Evolutionary conservation across 2,888 invertebrate species (phyloP).

Genomic region (Bimastos eiseni): DNA sequence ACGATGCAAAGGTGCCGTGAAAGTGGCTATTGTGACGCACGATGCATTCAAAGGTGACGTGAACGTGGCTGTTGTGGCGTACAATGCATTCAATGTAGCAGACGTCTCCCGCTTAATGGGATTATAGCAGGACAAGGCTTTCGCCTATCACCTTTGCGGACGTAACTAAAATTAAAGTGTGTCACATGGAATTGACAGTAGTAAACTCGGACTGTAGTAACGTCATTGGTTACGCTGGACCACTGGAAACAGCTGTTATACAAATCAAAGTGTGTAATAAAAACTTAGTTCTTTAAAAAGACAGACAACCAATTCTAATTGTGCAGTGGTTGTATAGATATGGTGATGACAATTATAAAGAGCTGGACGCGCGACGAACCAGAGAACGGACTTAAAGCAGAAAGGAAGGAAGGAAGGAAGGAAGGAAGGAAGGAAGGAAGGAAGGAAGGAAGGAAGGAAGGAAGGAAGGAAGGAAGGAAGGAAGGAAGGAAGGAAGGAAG

Average conservation of each 20-base stretch:
- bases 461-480: background rate
- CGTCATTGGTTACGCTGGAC: background rate
- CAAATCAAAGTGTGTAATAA: background rate
- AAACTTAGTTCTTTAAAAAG: background rate
- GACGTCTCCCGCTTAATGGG: background rate
- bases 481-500: background rate
- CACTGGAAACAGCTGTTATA: background rate
- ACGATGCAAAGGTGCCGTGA: too few relatives aligned
- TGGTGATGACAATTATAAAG: too few relatives aligned
- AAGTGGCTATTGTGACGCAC: too few relatives aligned
- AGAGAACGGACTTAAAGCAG: too few relatives aligned
- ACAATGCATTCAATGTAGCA: background rate
- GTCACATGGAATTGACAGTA: background rate
- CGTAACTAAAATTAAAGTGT: background rate
- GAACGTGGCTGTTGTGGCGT: slow-evolving; percentile 2
- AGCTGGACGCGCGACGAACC: background rate
- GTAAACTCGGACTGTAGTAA: background rate
- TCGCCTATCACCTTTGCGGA: background rate
- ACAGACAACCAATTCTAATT: background rate
- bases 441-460: background rate
- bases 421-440: too few relatives aligned
- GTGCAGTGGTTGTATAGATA: background rate
- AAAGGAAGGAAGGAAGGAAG: background rate
- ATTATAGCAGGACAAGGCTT: background rate
- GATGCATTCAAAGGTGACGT: background rate